A percentile compares a stretch with the other conserved stretches of the same genome.
These are phyloP conservation scores for Eupristina koningsbergeri DNA, from an alignment of 1,140 invertebrate species.

Conservation along the genomic window DNA sequence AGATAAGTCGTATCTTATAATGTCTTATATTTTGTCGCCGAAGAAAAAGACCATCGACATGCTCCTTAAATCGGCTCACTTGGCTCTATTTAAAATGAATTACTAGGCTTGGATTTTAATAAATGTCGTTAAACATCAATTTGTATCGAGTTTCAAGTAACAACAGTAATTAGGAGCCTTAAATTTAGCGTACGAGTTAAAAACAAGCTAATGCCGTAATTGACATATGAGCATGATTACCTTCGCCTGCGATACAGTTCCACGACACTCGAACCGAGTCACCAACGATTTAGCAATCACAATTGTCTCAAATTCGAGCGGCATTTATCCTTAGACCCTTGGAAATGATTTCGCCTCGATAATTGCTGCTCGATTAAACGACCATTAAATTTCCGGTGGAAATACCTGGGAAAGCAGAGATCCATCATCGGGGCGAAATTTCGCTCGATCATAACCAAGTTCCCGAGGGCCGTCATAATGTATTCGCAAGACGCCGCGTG, in stretches of 20 bases:
- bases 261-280: background rate
- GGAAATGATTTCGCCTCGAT: too few relatives aligned
- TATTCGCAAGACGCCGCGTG: background rate
- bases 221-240: background rate
- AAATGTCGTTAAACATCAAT: conserved; percentile 3
- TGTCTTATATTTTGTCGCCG: background rate
- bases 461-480: background rate
- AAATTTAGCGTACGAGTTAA: background rate
- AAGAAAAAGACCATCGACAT: background rate
- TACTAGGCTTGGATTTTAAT: background rate
- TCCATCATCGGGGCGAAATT: conserved; percentile 15
- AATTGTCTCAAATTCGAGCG: too few relatives aligned
- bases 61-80: background rate
- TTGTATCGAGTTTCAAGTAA: background rate
- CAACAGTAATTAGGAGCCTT: background rate
- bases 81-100: background rate
- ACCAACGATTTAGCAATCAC: too few relatives aligned
- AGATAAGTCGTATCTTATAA: background rate
- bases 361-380: background rate
- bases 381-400: background rate
- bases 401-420: too few relatives aligned
- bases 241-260: background rate
- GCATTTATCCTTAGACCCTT: too few relatives aligned
- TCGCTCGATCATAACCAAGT: conserved; percentile 29
- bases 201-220: background rate